Conservation (phyloP, 2,113 vertebrate species). For the Nycticryphes semicollaris region DNA sequence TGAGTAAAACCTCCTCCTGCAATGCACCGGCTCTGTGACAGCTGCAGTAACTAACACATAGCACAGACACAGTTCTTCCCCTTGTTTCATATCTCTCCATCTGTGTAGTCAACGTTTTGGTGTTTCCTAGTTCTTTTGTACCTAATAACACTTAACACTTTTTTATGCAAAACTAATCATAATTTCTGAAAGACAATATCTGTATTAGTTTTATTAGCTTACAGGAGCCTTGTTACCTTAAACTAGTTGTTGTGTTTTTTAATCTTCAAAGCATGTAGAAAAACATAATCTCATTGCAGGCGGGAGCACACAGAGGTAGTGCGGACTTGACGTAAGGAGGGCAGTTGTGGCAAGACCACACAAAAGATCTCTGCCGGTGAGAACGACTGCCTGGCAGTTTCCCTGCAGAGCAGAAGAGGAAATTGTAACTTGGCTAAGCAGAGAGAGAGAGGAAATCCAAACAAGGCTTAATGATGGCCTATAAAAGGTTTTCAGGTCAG, state of each 20-base stretch:
- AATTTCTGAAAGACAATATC: background rate
- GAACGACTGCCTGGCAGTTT: background rate
- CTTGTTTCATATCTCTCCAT: background rate
- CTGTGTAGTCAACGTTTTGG: accelerated
- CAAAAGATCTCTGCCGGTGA: background rate
- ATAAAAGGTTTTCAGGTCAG: background rate
- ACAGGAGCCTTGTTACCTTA: background rate
- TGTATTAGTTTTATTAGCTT: background rate
- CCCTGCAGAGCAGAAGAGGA: background rate
- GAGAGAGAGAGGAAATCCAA: background rate
- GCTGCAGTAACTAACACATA: background rate
- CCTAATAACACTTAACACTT: background rate
- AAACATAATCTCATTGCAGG: background rate
- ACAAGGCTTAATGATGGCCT: background rate
- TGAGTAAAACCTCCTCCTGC: background rate
- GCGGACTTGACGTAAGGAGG: background rate
- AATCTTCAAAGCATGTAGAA: background rate
- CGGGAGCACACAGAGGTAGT: background rate
- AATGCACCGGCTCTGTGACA: background rate
- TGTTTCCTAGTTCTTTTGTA: background rate
- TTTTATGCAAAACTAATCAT: background rate
- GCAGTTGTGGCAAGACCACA: background rate
- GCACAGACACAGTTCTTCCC: background rate
- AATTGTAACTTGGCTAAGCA: background rate
- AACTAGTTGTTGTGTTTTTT: background rate